A percentile compares a stretch with the other conserved stretches of the same genome.
Evolutionary conservation across 2,888 invertebrate species (phyloP).

Genomic region (Thelaira solivaga): DNA sequence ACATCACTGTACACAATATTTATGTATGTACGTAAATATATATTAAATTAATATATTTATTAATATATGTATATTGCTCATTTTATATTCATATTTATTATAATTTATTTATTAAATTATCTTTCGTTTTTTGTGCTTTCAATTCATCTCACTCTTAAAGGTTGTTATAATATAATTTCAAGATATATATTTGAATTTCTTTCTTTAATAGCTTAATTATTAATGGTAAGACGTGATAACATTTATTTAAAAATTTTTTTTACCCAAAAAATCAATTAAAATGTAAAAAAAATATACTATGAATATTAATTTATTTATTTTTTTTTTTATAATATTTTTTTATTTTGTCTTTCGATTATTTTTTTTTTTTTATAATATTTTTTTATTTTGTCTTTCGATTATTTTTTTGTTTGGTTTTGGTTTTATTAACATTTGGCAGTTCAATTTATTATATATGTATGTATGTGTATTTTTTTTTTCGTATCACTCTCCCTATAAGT

Average conservation of each 20-base stretch:
- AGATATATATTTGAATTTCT: slow-evolving; percentile 20
- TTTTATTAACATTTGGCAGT: slow-evolving; percentile 43
- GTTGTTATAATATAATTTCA: slow-evolving; percentile 35
- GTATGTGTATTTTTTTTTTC: neutral
- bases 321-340: no score
- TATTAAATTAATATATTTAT: no score
- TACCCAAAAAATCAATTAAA: slow-evolving; percentile 2
- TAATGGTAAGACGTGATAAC: slow-evolving; percentile 38
- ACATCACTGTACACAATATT: no score
- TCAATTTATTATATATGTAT: neutral
- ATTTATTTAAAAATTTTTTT: slow-evolving; percentile 10
- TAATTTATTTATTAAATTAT: neutral
- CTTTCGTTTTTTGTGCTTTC: slow-evolving; percentile 40
- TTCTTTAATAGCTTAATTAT: slow-evolving; percentile 20
- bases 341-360: no score
- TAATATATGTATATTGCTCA: neutral
- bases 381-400: no score
- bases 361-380: no score
- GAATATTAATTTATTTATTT: no score
- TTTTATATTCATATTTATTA: neutral
- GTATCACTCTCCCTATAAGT: neutral
- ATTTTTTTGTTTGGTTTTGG: neutral
- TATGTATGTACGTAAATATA: no score
- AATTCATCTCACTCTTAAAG: slow-evolving; percentile 57
- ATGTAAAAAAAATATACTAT: neutral